These are phyloP conservation scores for Babyrousa celebensis DNA, from an alignment of 2,797 vertebrate genomes.

Conservation along the genomic window DNA sequence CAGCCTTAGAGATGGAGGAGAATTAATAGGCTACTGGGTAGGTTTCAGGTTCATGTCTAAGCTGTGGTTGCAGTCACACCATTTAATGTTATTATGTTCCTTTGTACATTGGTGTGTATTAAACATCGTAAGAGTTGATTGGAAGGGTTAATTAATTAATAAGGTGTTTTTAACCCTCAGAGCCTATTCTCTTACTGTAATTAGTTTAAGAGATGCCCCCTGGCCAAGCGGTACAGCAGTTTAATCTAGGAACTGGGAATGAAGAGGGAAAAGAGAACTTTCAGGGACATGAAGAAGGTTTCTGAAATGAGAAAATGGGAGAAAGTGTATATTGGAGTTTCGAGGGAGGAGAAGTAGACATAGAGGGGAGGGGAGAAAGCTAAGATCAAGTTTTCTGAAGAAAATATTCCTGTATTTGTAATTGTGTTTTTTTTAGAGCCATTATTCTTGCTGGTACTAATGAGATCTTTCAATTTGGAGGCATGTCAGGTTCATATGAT, in stretches of 20 bases:
- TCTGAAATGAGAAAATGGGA: neutral
- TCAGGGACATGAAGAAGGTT: neutral
- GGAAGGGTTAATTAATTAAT: neutral
- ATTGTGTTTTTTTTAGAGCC: neutral
- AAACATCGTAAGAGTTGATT: neutral
- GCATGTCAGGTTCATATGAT: neutral
- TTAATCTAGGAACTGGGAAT: neutral
- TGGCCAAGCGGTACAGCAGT: neutral
- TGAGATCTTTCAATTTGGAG: neutral
- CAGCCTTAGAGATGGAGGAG: neutral
- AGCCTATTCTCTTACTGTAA: neutral
- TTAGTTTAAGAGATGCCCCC: constrained; percentile 25
- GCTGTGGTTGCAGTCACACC: neutral
- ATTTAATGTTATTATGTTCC: neutral
- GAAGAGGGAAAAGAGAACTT: neutral
- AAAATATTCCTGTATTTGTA: neutral
- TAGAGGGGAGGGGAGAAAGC: neutral
- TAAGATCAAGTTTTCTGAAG: neutral
- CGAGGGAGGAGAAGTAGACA: neutral
- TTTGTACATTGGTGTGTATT: neutral
- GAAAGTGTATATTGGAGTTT: fast-evolving
- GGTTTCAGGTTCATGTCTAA: neutral
- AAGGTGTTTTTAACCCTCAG: neutral
- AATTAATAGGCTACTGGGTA: neutral
- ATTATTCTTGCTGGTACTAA: neutral